These are phyloP conservation scores for Phyllostomus hastatus DNA, from an alignment of 2,113 vertebrate species.

Conservation along the genomic window DNA sequence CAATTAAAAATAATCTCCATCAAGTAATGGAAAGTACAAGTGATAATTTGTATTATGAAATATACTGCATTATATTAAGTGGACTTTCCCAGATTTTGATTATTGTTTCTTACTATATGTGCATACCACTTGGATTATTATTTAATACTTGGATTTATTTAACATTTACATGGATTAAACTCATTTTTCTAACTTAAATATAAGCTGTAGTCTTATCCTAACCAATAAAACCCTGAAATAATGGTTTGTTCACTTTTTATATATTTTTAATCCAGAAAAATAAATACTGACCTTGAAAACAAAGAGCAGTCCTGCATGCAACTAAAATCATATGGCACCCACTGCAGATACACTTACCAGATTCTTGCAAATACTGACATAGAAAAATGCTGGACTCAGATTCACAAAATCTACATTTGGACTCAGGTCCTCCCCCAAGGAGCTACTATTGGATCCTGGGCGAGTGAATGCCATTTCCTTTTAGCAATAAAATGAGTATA, in stretches of 20 bases:
- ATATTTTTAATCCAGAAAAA: neutral
- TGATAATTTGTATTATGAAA: neutral
- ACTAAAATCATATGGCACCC: neutral
- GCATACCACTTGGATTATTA: neutral
- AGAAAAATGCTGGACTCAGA: neutral
- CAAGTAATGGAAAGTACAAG: neutral
- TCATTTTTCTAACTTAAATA: neutral
- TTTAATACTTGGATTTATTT: neutral
- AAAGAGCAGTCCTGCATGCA: neutral
- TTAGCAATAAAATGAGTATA: neutral
- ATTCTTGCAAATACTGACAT: neutral
- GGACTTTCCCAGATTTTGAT: neutral
- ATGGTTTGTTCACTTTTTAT: neutral
- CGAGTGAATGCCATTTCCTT: neutral
- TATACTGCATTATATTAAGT: neutral
- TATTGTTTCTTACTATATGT: neutral
- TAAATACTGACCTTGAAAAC: neutral
- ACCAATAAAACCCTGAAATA: neutral
- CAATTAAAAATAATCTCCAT: neutral
- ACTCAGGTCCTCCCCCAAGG: neutral
- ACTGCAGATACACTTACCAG: neutral
- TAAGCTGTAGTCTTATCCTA: neutral
- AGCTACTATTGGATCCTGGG: neutral
- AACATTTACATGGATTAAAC: neutral
- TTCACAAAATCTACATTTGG: neutral